These are phyloP conservation scores for Hystrix cristata DNA, from an alignment of 2,113 vertebrate species.

Conservation along the genomic window DNA sequence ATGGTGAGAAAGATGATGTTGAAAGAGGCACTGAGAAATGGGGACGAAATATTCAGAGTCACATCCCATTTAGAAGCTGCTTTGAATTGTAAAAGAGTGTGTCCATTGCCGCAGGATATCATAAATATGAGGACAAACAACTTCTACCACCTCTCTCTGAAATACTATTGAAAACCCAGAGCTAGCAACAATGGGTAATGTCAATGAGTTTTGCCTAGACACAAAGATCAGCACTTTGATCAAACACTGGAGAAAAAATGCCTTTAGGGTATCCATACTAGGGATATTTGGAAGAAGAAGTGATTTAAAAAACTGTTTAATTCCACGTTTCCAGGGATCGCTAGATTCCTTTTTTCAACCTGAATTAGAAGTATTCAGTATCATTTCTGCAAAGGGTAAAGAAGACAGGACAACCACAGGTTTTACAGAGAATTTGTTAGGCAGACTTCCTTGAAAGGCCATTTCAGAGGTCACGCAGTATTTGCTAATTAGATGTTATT, in stretches of 20 bases:
- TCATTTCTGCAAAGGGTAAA: constrained; percentile 33
- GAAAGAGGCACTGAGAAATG: not conserved
- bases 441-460: not conserved
- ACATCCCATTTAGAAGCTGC: not conserved
- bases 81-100: not conserved
- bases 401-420: not conserved
- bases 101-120: not conserved
- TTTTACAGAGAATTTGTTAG: not conserved
- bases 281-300: not conserved
- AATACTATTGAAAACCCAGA: not conserved
- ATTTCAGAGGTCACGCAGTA: not conserved
- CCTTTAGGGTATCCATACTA: not conserved
- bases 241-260: constrained; percentile 28
- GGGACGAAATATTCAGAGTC: not conserved
- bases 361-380: not conserved
- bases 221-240: not conserved
- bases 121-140: not conserved
- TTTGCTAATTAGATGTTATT: not conserved
- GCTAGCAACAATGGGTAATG: not conserved
- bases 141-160: not conserved
- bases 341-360: not conserved
- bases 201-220: not conserved
- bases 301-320: not conserved
- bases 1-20: not conserved
- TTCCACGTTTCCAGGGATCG: not conserved